phyloP scores from a whole-genome alignment of 2,888 invertebrate species.

The Gandaritis pyraliata region DNA sequence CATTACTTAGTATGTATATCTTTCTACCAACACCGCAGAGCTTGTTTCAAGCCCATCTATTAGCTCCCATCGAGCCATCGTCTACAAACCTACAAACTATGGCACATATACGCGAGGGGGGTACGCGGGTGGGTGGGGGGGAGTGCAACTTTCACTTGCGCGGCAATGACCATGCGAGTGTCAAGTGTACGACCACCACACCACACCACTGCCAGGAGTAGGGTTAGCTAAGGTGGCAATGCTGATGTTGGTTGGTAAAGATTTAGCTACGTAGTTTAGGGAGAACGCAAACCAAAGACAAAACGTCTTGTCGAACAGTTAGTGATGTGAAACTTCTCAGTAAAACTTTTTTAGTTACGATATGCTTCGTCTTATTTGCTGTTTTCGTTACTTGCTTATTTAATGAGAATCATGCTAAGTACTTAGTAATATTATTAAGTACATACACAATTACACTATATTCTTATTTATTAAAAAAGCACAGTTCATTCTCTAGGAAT shows the following conservation, averaged over 20 bases:
- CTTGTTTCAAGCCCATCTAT: constrained; percentile 5
- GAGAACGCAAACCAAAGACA: too few relatives aligned
- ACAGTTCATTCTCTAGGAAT: too few relatives aligned
- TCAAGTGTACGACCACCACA: constrained; percentile 57
- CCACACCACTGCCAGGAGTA: constrained; percentile 13
- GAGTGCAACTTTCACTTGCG: constrained; percentile 71
- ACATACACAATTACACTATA: too few relatives aligned
- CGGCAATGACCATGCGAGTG: constrained; percentile 74
- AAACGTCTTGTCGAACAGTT: too few relatives aligned
- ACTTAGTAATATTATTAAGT: too few relatives aligned
- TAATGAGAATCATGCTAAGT: too few relatives aligned
- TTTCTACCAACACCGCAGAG: not conserved
- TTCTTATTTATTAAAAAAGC: too few relatives aligned
- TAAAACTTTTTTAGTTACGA: too few relatives aligned
- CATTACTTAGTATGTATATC: not conserved
- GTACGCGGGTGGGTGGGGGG: constrained; percentile 33
- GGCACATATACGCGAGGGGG: constrained; percentile 49
- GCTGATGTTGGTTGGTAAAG: not conserved
- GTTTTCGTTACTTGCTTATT: too few relatives aligned
- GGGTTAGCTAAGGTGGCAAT: constrained; percentile 15
- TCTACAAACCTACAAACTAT: constrained; percentile 43
- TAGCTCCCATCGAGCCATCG: constrained; percentile 7
- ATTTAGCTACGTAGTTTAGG: not conserved
- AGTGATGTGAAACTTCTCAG: too few relatives aligned
- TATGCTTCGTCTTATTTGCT: too few relatives aligned